Base-by-base conservation (phyloP, 2,113 vertebrate genomes). In the Andinoacara biseriatus region DNA sequence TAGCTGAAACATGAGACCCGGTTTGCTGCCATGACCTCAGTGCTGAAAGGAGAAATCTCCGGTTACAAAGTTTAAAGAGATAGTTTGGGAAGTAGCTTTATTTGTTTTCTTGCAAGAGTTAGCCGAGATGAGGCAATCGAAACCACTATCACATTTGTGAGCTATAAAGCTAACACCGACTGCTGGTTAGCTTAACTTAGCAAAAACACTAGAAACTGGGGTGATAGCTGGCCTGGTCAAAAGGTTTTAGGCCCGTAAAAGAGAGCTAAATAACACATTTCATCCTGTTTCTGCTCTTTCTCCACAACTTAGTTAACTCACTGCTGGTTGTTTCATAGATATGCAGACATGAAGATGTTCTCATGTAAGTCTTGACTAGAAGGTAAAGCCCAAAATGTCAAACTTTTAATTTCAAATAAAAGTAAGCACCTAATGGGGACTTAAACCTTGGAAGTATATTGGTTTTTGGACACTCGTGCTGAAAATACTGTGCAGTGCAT, bases 1-100 rank as follows among this genome's bases (percentile, higher is more conserved):
- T 76, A 18, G 15, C 20, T 52, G 94, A 80, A 90, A 93, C 86
- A 13, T 5, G 82, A 92, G 81, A 78, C 17, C 18, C 0, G 1
- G 24, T 54, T n/a, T 38, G 63, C 61, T 58, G 80, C 33, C 46
- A 10, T 58, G 54, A 76, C 59, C 84, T 78, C 18, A 7, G 40
- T 9, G 49, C 24, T 82, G 40, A 60, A 76, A 59, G 59, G 74
- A 81, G 61, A 74, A 82, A 20, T 35, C 80, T 89, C 78, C 57
- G 5, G 61, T 88, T 80, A 40, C 86, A 15, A 60, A 67, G 54
- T 83, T 81, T 58, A 69, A 79, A 46, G n/a, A 57, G 35, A 26
- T 22, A 22, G 33, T 38, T 33, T 33, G 31, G 24, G 29, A 81
- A 65, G 56, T 43, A n/a, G 5, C 43, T 43, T 33, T 22, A 29